Conservation (phyloP, 1,140 invertebrate genomes). For the Holcopasites calliopsidis region DNA sequence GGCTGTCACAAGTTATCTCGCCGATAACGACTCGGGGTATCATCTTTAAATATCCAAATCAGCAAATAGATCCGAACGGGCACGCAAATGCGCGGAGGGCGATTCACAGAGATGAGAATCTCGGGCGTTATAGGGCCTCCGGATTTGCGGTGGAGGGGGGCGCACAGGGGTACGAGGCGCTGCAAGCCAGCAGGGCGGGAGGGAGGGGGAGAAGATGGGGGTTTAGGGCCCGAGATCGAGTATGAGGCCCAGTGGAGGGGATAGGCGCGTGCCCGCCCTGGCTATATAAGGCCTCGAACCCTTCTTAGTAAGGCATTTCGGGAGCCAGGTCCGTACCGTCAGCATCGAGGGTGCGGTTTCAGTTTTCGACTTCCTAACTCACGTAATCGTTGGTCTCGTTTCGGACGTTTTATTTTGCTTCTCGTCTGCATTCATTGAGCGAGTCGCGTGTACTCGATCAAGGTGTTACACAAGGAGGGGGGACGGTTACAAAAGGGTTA, state of each 20-base stretch:
- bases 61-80: slow-evolving; percentile 33
- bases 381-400: background rate
- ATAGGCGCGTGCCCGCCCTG: slow-evolving; percentile 76
- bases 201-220: slow-evolving; percentile 60
- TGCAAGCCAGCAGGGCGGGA: slow-evolving; percentile 51
- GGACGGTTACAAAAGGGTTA: background rate
- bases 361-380: slow-evolving; percentile 26
- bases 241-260: slow-evolving; percentile 67
- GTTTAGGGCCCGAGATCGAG: slow-evolving; percentile 74
- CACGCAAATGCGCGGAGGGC: slow-evolving; percentile 16
- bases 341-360: slow-evolving; percentile 65
- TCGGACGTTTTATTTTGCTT: background rate
- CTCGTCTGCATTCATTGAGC: background rate
- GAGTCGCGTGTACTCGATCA: background rate
- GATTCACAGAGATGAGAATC: slow-evolving; percentile 72
- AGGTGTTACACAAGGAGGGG: slow-evolving; percentile 8
- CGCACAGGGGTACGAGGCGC: slow-evolving; percentile 54
- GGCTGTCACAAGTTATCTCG: slow-evolving; percentile 16
- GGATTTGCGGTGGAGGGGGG: slow-evolving; percentile 59
- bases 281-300: slow-evolving; percentile 78
- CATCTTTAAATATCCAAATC: slow-evolving; percentile 37
- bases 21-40: slow-evolving; percentile 35
- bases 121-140: slow-evolving; percentile 69
- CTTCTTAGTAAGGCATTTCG: slow-evolving; percentile 77
- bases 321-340: slow-evolving; percentile 73